These are phyloP conservation scores for Caenorhabditis angaria DNA, from an alignment of 2,888 invertebrate genomes.

Conservation along the genomic window DNA sequence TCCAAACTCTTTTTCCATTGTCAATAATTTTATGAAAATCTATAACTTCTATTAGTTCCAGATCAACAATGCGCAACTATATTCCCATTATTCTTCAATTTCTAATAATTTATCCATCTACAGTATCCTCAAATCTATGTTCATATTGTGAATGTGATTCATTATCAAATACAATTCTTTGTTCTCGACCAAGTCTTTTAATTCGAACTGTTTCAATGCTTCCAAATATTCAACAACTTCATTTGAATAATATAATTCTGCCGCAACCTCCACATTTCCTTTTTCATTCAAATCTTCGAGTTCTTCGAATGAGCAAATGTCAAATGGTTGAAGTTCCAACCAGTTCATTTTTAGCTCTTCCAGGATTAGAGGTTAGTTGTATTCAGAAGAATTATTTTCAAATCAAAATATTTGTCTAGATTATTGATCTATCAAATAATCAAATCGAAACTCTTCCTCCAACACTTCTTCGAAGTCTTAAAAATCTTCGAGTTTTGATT, in stretches of 20 bases:
- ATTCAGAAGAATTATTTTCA: conserved; percentile 25
- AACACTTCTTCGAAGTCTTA: conserved; percentile 55
- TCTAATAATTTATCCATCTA: not conserved
- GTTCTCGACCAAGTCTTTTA: conserved; percentile 44
- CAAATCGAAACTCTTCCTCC: conserved; percentile 58
- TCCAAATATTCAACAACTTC: conserved; percentile 37
- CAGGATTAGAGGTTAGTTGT: conserved; percentile 56
- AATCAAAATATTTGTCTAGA: conserved; percentile 8
- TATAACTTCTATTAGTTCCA: no score
- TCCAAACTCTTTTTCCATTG: no score
- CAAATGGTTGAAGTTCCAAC: conserved; percentile 55
- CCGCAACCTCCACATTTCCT: conserved; percentile 66
- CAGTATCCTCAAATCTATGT: conserved; percentile 28
- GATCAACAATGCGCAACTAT: no score
- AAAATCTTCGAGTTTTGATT: conserved; percentile 51
- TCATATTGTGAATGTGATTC: conserved; percentile 53
- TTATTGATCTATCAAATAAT: conserved; percentile 58
- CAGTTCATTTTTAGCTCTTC: conserved; percentile 60
- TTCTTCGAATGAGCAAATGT: conserved; percentile 60
- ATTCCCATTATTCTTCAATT: no score
- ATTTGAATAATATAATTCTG: conserved; percentile 41
- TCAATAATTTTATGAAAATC: no score
- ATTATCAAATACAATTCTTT: conserved; percentile 36
- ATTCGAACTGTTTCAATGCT: conserved; percentile 51
- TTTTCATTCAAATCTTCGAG: conserved; percentile 53